A percentile compares a stretch with the other conserved stretches of the same genome.
phyloP scores from a whole-genome alignment of 1,140 invertebrate genomes.

The Scaptodrosophila lebanonensis region DNA sequence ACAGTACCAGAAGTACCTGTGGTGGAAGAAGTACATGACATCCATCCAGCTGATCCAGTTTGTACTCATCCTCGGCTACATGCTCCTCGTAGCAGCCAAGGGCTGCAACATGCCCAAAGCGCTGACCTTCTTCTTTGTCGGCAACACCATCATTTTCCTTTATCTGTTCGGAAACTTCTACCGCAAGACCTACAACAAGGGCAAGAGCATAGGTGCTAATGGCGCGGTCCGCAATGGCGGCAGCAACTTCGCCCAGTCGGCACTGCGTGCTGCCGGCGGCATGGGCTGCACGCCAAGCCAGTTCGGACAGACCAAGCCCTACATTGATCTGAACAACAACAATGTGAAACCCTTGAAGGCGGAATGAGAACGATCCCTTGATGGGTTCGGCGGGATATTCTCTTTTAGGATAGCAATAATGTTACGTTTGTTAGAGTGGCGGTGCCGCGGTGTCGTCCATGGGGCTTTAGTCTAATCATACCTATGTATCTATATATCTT shows the following conservation, averaged over 20 bases:
- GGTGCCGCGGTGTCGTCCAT: too few species aligned
- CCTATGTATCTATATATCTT: conserved; percentile 31
- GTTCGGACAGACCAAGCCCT: conserved; percentile 43
- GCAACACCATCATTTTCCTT: conserved; percentile 87
- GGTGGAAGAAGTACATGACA: conserved; percentile 88
- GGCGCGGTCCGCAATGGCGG: conserved; percentile 20
- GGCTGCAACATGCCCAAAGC: conserved; percentile 86
- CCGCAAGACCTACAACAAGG: conserved; percentile 83
- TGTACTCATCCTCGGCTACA: conserved; percentile 83
- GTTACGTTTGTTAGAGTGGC: conserved; percentile 48
- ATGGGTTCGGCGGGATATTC: conserved; percentile 26
- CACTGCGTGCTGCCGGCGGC: conserved; percentile 60
- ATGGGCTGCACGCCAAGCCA: conserved; percentile 64
- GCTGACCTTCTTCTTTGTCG: conserved; percentile 80
- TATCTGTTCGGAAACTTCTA: conserved; percentile 92
- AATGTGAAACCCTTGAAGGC: conserved; percentile 56
- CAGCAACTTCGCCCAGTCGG: conserved; percentile 47
- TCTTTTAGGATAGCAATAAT: conserved; percentile 39
- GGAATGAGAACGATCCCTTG: conserved; percentile 41
- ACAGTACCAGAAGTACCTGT: conserved; percentile 80
- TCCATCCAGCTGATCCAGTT: conserved; percentile 89
- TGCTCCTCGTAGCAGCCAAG: conserved; percentile 81
- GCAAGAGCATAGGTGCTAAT: conserved; percentile 40
- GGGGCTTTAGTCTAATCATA: conserved; percentile 54
- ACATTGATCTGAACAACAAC: conserved; percentile 71